Evolutionary conservation across 1,140 invertebrate genomes (phyloP).

Genomic region (Probaryconus sp.): DNA sequence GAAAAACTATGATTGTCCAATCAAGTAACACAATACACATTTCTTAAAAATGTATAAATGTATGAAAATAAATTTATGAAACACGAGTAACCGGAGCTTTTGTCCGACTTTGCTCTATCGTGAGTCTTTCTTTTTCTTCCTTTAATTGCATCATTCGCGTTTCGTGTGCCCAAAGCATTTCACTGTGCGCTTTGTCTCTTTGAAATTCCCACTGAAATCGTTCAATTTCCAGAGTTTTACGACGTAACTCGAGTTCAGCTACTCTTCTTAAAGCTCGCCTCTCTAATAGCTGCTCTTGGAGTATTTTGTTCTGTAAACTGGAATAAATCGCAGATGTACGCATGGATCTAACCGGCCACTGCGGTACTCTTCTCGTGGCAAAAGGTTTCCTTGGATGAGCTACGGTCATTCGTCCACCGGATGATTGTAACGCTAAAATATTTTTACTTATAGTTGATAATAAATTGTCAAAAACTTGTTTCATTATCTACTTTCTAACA

Average conservation of each 20-base stretch:
- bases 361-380: slow-evolving; percentile 51
- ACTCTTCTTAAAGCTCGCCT: slow-evolving; percentile 60
- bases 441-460: background rate
- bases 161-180: slow-evolving; percentile 67
- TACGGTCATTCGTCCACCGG: slow-evolving; percentile 5
- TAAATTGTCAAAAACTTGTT: background rate
- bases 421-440: slow-evolving; percentile 18
- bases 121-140: slow-evolving; percentile 65
- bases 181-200: slow-evolving; percentile 66
- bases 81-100: slow-evolving; percentile 20
- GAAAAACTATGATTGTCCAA: slow-evolving; percentile 12
- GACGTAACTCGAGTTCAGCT: slow-evolving; percentile 68
- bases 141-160: slow-evolving; percentile 69
- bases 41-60: slow-evolving; percentile 38
- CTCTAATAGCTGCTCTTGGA: slow-evolving; percentile 68
- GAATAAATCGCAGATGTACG: slow-evolving; percentile 40
- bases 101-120: slow-evolving; percentile 56
- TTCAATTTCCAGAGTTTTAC: slow-evolving; percentile 69
- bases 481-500: background rate
- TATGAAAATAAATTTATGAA: slow-evolving; percentile 40
- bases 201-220: slow-evolving; percentile 69
- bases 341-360: slow-evolving; percentile 48
- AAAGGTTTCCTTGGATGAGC: slow-evolving; percentile 53
- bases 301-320: slow-evolving; percentile 67
- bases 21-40: slow-evolving; percentile 16